Base-by-base conservation (phyloP, 2,888 invertebrate genomes). In the Pegoplata infirma region DNA sequence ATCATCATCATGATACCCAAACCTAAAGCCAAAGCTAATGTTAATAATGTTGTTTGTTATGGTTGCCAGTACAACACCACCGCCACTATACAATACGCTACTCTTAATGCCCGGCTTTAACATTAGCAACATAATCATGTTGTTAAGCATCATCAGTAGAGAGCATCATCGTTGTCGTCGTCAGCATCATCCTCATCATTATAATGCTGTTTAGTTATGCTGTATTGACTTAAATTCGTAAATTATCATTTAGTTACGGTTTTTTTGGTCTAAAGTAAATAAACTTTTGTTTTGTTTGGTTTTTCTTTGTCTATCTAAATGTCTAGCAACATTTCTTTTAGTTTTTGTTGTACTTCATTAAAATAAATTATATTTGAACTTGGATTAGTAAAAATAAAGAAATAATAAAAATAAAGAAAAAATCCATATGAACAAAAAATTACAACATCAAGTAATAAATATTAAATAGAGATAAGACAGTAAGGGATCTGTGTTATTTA, bases 181-280 rank as follows among this genome's bases (percentile, higher is more conserved):
- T 23, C 21, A 21, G 10, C 58, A 21, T 44, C 58, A 56, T 56
- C 19, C 19, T 56, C 40, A 16, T 0, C 55, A 32, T 56, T 36
- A 19, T 66, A 44, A 32, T 51, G n/a, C 49, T 47, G 36, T 44
- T 58, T 58, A 61, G 55, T 58, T 64, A 63, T 64, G 56, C 49
- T 49, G 69, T 66, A 59, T 71, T 61, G 55, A 55, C 66, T 71
- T 72, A 61, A 76, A 66, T 66, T 64, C 55, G 47, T 61, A 49
- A 49, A 72, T 72, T 77, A 63, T 51, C 67, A 67, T 72, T 77
- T 72, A 72, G 66, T 72, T 72, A 77, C 66, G 72, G 49, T 56
- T 72, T 47, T 32, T 56, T 58, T 40, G 28, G 10, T 49, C 23
- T 56, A 17, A 55, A 55, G 47, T 36, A 72, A 36, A 72, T 23